phyloP scores from a whole-genome alignment of 1,140 invertebrate genomes.

The Penaeus indicus region DNA sequence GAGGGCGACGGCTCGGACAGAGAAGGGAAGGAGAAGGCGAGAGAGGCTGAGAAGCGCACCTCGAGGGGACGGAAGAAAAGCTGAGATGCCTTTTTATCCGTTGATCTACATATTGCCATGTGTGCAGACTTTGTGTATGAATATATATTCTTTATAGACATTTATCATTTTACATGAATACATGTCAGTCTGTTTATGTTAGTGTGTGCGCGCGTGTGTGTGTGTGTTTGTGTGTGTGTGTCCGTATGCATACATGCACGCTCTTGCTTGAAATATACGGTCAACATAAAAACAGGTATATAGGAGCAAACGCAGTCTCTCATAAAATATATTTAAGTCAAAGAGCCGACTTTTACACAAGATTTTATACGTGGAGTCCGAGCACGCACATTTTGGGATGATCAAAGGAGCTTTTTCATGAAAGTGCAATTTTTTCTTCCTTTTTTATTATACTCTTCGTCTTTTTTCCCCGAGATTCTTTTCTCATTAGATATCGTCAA shows the following conservation, averaged over 20 bases:
- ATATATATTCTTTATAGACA: not conserved
- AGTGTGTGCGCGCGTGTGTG: not conserved
- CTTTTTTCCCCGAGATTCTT: too few relatives aligned
- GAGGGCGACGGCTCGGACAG: not conserved
- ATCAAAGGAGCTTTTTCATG: too few relatives aligned
- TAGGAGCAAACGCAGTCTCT: not conserved
- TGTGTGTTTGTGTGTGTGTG: not conserved
- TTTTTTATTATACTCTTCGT: too few relatives aligned
- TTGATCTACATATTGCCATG: not conserved
- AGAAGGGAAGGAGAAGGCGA: not conserved
- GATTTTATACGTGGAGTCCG: too few relatives aligned
- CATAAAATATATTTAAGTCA: not conserved
- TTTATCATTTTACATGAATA: not conserved
- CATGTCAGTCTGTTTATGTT: not conserved
- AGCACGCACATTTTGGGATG: too few relatives aligned
- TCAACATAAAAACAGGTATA: slow-evolving; percentile 21
- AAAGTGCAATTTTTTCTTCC: too few relatives aligned
- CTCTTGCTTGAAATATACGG: not conserved
- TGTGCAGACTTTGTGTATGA: not conserved
- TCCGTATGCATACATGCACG: slow-evolving; percentile 14
- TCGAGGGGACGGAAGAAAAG: not conserved
- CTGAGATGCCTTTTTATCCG: not conserved
- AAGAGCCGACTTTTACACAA: too few relatives aligned
- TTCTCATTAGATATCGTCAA: too few relatives aligned
- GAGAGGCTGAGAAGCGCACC: not conserved